Conservation (phyloP, 2,113 vertebrate genomes). For the Corvus hawaiiensis region DNA sequence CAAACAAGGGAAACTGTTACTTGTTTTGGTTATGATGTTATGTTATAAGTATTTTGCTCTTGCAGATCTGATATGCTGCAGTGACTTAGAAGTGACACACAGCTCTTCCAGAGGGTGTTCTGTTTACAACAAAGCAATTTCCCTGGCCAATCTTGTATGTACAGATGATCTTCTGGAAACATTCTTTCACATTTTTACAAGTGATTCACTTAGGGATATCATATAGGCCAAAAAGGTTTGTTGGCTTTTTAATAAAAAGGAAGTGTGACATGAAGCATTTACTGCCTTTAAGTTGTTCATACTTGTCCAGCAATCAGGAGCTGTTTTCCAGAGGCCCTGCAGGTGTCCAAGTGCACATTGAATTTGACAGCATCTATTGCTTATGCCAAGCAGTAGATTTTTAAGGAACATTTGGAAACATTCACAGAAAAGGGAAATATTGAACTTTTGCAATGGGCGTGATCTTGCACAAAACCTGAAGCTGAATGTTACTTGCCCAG, state of each 20-base stretch:
- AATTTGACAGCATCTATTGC: neutral
- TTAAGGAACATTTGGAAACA: neutral
- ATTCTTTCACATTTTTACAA: conserved; percentile 10
- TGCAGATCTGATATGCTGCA: neutral
- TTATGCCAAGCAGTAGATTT: neutral
- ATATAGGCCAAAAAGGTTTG: neutral
- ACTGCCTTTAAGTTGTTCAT: neutral
- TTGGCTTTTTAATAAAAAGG: conserved; percentile 32
- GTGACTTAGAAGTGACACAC: neutral
- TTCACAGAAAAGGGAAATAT: neutral
- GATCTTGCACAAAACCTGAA: neutral
- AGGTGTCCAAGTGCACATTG: neutral
- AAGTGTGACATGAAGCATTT: conserved; percentile 53
- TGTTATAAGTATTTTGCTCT: neutral
- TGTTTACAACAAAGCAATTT: neutral
- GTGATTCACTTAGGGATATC: neutral
- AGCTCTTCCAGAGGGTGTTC: neutral
- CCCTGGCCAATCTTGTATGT: neutral
- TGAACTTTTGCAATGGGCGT: neutral
- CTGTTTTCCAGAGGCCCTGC: conserved; percentile 23
- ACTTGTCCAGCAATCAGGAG: neutral
- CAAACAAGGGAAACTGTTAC: neutral
- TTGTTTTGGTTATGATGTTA: neutral
- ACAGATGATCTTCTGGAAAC: neutral
- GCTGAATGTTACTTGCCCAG: neutral